Evolutionary conservation across 2,113 vertebrate species (phyloP), one percentile per base, ranked within the genome.

Genomic region (Daphoenositta chrysoptera): DNA sequence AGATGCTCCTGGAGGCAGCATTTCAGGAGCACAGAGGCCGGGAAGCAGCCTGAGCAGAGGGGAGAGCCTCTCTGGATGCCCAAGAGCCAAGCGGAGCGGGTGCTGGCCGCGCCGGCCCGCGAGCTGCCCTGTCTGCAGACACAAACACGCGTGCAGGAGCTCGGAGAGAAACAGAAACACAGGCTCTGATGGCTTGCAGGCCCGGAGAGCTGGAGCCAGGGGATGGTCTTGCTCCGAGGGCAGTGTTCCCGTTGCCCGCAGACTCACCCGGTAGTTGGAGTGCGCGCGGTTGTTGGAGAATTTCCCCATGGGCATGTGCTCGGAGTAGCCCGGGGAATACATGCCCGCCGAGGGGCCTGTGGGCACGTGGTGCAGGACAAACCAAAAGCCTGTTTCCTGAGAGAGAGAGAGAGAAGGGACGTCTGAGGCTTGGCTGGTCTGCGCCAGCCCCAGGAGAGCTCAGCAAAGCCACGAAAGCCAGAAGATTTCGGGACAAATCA

Each of bases 311-410:
- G 99, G 99, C 66, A 98, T 97, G 97, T 99, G 99, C 87, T 99
- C 99, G 0, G 99, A 99, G 79, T 98, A 98, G 82, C 99, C 99
- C 0, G 99, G 99, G 26, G 99, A 97, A 58, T 99, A 99, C 96
- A 98, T 98, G 11, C 99, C 99, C 7, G 97, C 98, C 0, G 99
- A 99, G 39, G 99, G 99, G 31, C 99, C 99, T 0, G 99, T 99
- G 0, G 99, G 99, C 47, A 99, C 98, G 2, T 99, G 99, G 97
- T 99, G 99, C 94, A 99, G 99, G 83, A 99, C 98, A 87, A 99
- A 99, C 99, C 99, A 99, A 97, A 99, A 99, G 19, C 99, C 99
- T 1, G 99, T 99, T 97, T 99, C 99, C 99, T 99, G 97, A 44
- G 51, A 61, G 70, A 39, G 50, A 64, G n/a, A n/a, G 79, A 86